Base-by-base conservation (phyloP, 2,113 vertebrate species). In the Myxocyprinus asiaticus region DNA sequence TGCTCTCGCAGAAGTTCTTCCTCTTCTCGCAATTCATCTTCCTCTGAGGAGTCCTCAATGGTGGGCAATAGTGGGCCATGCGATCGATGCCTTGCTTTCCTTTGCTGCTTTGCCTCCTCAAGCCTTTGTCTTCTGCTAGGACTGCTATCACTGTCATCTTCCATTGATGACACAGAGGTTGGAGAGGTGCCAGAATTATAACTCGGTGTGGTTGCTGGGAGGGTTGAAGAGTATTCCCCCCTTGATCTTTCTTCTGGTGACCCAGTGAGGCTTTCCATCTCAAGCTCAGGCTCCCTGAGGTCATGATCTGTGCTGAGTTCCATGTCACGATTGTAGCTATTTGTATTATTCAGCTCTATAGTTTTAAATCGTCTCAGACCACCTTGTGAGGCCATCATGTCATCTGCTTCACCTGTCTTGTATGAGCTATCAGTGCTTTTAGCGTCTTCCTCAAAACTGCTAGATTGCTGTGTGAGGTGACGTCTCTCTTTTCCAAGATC, bases 191-290 rank as follows among this genome's bases (percentile, higher is more conserved):
- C 98, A 0, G 97, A 98, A 4, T 97, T 98, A 83, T 98, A 99
- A 86, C 96, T 99, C 74, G 98, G 96, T 0, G 98, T 99, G 9
- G 97, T 98, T 73, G 98, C 95, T 0, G 98, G 98, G 79, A 99
- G 87, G 4, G 97, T 98, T 67, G 98, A 99, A 7, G 97, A 99
- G 84, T 98, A 98, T 80, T 99, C 98, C 0, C 97, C 98, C 0
- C 94, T 95, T 66, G 97, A 99, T 42, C 96, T 92, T 86, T 99
- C 98, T 79, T 99, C 98, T 0, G 98, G 97, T 0, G 98, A 98
- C 51, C 97, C 98, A 0, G 97, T 99, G 71, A 99, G 89, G 87
- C 98, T 99, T 87, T 99, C 98, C 98, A 99, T 99, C 90, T 99
- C 98, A 64, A 99, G 90, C 89, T 99, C 98, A 0, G 98, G 98